A percentile compares a stretch with the other conserved stretches of the same genome.
These are phyloP conservation scores for Ectropis crepuscularia DNA, from an alignment of 2,888 invertebrate species.

Conservation along the genomic window DNA sequence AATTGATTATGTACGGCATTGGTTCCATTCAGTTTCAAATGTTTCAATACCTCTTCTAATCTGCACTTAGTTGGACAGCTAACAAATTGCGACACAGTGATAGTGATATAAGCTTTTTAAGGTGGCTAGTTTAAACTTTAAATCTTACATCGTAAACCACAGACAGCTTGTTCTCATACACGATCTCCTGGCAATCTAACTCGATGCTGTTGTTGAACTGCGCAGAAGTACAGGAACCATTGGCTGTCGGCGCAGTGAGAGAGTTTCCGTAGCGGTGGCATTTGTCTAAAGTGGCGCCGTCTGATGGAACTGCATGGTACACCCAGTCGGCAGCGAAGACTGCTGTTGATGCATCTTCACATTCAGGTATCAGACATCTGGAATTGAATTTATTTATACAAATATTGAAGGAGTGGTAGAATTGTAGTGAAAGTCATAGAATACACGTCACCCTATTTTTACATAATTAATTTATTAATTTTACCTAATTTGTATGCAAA, in stretches of 20 bases:
- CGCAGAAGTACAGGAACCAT: constrained; percentile 54
- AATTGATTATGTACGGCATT: too few species aligned
- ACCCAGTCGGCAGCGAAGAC: constrained; percentile 74
- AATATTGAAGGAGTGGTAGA: too few species aligned
- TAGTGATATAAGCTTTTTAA: too few species aligned
- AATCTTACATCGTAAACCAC: constrained; percentile 72
- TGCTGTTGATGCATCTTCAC: constrained; percentile 47
- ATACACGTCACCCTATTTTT: too few species aligned
- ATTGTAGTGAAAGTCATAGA: too few species aligned
- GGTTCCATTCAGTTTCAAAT: too few species aligned
- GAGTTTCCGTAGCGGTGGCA: constrained; percentile 70
- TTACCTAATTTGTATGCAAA: too few species aligned
- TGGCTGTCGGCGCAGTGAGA: not conserved
- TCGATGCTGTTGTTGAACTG: constrained; percentile 55
- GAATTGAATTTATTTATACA: too few species aligned
- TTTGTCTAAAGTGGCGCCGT: constrained; percentile 61
- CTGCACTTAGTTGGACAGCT: too few species aligned
- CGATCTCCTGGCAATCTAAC: constrained; percentile 55
- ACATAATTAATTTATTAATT: too few species aligned
- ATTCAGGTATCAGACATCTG: constrained; percentile 60
- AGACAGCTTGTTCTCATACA: constrained; percentile 63
- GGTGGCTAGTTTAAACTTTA: not conserved
- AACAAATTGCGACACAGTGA: too few species aligned
- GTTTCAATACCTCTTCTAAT: too few species aligned
- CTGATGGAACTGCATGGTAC: constrained; percentile 67